Conservation (phyloP, 2,797 vertebrate species). For the Poeciliopsis infans region DNA sequence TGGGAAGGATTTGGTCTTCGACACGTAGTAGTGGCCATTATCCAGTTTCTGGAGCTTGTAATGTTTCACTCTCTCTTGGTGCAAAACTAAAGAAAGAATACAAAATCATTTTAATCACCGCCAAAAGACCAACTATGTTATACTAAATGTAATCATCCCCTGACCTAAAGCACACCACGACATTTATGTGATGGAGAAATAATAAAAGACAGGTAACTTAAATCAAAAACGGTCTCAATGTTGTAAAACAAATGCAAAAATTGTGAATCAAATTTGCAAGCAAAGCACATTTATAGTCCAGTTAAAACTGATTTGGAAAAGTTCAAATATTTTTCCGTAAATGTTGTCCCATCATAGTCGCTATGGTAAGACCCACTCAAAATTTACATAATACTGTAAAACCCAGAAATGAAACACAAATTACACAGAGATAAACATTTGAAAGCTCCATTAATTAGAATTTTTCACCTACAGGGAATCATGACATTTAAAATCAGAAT, state of each 20-base stretch:
- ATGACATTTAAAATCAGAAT: not conserved
- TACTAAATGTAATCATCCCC: not conserved
- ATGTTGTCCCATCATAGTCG: not conserved
- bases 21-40: constrained; percentile 82
- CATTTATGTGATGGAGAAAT: not conserved
- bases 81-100: constrained; percentile 83
- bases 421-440: not conserved
- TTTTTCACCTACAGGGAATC: not conserved
- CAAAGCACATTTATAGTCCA: not conserved
- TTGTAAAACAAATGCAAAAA: not conserved
- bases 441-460: not conserved
- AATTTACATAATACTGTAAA: not conserved
- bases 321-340: not conserved
- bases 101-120: not conserved
- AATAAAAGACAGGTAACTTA: not conserved
- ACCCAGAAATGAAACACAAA: not conserved
- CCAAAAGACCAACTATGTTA: not conserved
- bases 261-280: not conserved
- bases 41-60: constrained; percentile 86
- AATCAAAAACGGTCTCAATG: not conserved
- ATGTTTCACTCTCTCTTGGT: constrained; percentile 86
- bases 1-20: constrained; percentile 73
- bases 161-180: not conserved
- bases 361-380: not conserved
- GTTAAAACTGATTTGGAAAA: not conserved